Base-by-base conservation (phyloP, 2,113 vertebrate genomes). In the Mastomys natalensis region DNA sequence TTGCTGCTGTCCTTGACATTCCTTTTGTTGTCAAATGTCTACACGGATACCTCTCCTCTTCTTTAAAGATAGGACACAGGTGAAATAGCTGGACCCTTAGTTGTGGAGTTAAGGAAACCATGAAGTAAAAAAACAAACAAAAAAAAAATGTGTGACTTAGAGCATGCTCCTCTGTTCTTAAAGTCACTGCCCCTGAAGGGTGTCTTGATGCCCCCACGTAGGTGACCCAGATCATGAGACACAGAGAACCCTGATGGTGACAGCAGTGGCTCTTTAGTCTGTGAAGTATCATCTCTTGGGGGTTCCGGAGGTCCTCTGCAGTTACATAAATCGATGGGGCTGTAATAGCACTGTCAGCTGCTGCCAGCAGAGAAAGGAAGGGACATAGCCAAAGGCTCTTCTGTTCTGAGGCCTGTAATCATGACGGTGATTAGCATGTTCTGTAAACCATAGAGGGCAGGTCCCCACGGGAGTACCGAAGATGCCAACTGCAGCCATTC, bases 21-120 rank as follows among this genome's bases (percentile, higher is more conserved):
- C 73, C 76, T n/a, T 92, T 73, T 81, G 37, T 45, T 89, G 85
- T 94, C 84, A 97, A n/a, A 68, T 58, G 88, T 96, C 48, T 64
- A 72, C 26, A 22, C 51, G 37, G 66, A 86, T 1, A 22, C 6
- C 72, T 10, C 37, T 6, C 7, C 11, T 58, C 87, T 48, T 55
- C 76, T 95, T 90, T 88, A 76, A 96, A 92, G 40, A 17, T 1
- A 62, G 76, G 40, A 40, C 70, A 60, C 55, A 21, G 64, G 37
- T 72, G 31, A 29, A 53, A 88, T 9, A 43, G 34, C 15, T 68
- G 7, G 45, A 43, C 40, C 48, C 0, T 22, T 45, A 55, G 45
- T 74, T 82, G 82, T 3, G 17, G 48, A 60, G 40, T 82, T 70
- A 94, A 66, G 53, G 48, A 93, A 89, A 64, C 19, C 51, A 81